phyloP scores from a whole-genome alignment of 2,888 invertebrate genomes.

The Dolichomitus sp. region DNA sequence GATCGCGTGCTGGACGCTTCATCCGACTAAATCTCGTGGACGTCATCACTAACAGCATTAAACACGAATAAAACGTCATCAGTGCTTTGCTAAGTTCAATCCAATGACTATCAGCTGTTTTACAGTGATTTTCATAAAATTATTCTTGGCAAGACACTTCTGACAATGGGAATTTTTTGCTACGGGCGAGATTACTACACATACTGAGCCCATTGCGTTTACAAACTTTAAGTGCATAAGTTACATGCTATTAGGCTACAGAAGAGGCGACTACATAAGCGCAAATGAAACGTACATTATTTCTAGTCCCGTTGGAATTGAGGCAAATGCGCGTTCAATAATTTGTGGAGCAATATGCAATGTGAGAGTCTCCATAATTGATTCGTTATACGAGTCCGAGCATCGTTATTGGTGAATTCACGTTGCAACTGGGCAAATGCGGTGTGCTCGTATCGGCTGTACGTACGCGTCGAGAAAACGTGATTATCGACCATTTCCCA shows the following conservation, averaged over 20 bases:
- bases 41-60: slow-evolving; percentile 29
- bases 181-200: slow-evolving; percentile 40
- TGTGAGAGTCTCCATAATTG: slow-evolving; percentile 56
- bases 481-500: slow-evolving; percentile 68
- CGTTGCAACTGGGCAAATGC: slow-evolving; percentile 3
- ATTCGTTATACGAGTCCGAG: slow-evolving; percentile 54
- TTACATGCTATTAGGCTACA: slow-evolving; percentile 36
- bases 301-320: slow-evolving; percentile 16
- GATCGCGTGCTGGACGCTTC: slow-evolving; percentile 4
- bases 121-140: neutral
- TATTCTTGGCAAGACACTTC: slow-evolving; percentile 4
- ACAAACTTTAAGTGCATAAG: neutral
- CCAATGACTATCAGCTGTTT: neutral
- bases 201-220: slow-evolving; percentile 39
- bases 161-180: neutral
- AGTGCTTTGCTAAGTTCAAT: neutral
- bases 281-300: slow-evolving; percentile 47
- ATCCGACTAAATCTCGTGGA: slow-evolving; percentile 17
- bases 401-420: slow-evolving; percentile 18
- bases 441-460: neutral
- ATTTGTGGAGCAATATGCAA: slow-evolving; percentile 28
- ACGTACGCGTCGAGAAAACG: slow-evolving; percentile 52
- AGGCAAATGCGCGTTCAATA: slow-evolving; percentile 9
- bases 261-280: slow-evolving; percentile 31
- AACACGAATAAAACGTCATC: slow-evolving; percentile 12